Base-by-base conservation (phyloP, 2,797 vertebrate genomes). In the Holocentrus rufus region DNA sequence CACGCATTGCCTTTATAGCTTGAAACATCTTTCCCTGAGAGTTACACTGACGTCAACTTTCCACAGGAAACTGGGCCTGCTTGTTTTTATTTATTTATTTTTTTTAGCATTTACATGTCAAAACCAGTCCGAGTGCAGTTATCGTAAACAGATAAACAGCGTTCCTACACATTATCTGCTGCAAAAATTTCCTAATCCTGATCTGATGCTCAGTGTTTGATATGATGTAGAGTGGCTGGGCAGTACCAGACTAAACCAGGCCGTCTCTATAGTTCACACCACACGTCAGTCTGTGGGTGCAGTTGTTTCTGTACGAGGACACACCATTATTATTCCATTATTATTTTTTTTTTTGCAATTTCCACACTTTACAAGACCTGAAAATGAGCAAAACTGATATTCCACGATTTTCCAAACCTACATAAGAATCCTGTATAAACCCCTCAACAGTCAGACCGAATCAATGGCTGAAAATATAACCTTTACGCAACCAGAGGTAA, bases 21-120 rank as follows among this genome's bases (percentile, higher is more conserved):
- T 65, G 36, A 36, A 15, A 60, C 59, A 50, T 53, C 50, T 46
- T 74, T 83, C 76, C 81, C 83, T 85, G 84, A 86, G 83, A 86
- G 74, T 82, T 14, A 66, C 72, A 76, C 58, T 61, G 62, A 31
- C 30, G 42, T 34, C 5, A n/a, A 46, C 65, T 31, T 69, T 7
- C n/a, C 31, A 57, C 46, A 36, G 56, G 27, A 59, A 22, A 30
- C 34, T 23, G 17, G 31, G 57, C 44, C n/a, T 52, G 18, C 8
- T 4, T 55, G 54, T 13, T 10, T 30, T 9, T 42, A 2, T 27
- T 42, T n/a, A n/a, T n/a, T n/a, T n/a, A n/a, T 39, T 18, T 3
- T 58, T 22, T 23, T 11, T 54, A 25, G 13, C 5, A 54, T 23
- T 1, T 22, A 15, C 14, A 31, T 15, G 9, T 13, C 13, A 10